Conservation (phyloP, 2,113 vertebrate species). For the Hiodon alosoides region DNA sequence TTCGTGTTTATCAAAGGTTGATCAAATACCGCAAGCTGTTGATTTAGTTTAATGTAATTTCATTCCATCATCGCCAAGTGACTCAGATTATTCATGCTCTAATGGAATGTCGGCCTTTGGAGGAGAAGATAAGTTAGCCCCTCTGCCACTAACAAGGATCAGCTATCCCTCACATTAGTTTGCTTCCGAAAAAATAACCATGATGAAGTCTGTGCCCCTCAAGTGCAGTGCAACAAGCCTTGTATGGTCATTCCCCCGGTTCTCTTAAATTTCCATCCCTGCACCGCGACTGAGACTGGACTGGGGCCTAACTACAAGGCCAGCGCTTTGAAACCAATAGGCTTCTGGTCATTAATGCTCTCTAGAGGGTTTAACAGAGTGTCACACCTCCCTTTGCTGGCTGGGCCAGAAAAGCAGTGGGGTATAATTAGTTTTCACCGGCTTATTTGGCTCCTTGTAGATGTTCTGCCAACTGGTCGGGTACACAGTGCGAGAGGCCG, state of each 20-base stretch:
- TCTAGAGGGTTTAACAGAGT: constrained; percentile 28
- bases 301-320: background rate
- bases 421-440: constrained; percentile 36
- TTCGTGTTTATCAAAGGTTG: background rate
- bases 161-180: background rate
- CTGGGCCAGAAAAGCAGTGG: constrained; percentile 28
- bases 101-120: background rate
- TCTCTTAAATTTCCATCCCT: background rate
- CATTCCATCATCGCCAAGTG: constrained; percentile 10
- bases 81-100: constrained; percentile 10
- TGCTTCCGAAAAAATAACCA: background rate
- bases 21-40: background rate
- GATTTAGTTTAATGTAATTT: constrained; percentile 15
- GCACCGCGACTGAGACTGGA: background rate
- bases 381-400: constrained; percentile 26
- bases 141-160: background rate
- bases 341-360: constrained; percentile 25
- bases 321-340: constrained; percentile 10
- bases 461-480: constrained; percentile 80
- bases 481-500: constrained; percentile 78
- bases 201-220: background rate
- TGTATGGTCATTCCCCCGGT: background rate
- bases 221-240: background rate
- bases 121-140: background rate
- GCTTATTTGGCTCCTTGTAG: constrained; percentile 59